Percentiles rank a stretch among this genome's conserved stretches.
Evolutionary conservation across 1,140 invertebrate genomes (phyloP).

Genomic region (Drosophila pseudoobscura): DNA sequence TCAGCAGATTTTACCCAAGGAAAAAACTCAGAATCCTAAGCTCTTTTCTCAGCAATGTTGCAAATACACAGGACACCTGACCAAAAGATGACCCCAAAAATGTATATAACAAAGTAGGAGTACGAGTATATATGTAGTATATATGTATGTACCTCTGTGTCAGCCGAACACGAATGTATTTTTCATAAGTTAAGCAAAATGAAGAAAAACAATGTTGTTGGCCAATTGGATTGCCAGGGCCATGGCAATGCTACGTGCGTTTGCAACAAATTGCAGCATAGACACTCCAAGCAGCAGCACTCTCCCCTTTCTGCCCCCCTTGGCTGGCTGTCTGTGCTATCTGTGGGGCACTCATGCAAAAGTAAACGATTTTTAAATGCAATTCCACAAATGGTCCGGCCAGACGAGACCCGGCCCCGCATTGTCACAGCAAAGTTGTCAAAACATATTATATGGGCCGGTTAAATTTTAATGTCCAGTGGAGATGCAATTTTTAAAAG

Average conservation of each 20-base stretch:
- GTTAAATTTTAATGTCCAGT: conserved; percentile 56
- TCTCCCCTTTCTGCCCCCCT: background rate
- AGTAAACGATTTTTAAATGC: conserved; percentile 72
- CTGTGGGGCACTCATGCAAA: conserved; percentile 45
- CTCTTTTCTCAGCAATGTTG: conserved; percentile 9
- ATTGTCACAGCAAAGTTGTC: conserved; percentile 40
- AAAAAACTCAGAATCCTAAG: conserved; percentile 6
- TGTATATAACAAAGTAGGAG: background rate
- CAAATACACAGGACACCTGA: conserved; percentile 13
- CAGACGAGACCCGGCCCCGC: conserved; percentile 8
- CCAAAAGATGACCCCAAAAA: background rate
- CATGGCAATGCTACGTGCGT: conserved; percentile 43
- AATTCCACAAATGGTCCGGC: conserved; percentile 60
- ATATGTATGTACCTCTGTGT: background rate
- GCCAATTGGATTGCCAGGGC: conserved; percentile 34
- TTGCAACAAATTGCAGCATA: conserved; percentile 56
- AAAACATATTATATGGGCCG: conserved; percentile 37
- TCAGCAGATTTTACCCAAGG: conserved; percentile 5
- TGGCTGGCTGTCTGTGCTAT: background rate
- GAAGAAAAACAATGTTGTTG: conserved; percentile 52
- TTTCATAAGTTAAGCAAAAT: conserved; percentile 40
- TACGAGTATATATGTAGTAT: background rate
- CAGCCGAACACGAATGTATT: conserved; percentile 28
- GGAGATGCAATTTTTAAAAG: conserved; percentile 66
- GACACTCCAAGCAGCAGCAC: conserved; percentile 28